Percentiles rank a stretch among this genome's conserved stretches.
Conservation (phyloP, 2,797 vertebrate species). For the Protosalanx chinensis region DNA sequence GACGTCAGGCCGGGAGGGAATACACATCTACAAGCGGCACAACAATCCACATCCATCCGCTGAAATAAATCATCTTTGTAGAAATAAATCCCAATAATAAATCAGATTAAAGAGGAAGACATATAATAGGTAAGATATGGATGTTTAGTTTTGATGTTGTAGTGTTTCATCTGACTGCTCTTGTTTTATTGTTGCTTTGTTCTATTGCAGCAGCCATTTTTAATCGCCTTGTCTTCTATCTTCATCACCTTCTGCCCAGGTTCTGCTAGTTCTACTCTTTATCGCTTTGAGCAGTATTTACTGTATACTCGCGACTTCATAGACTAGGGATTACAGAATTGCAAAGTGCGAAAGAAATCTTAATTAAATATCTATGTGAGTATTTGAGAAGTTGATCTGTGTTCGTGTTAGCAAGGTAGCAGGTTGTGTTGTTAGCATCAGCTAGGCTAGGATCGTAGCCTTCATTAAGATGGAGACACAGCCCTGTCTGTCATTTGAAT, state of each 20-base stretch:
- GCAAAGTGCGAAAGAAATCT: background rate
- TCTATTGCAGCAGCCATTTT: slow-evolving; percentile 82
- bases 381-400: slow-evolving; percentile 37
- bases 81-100: slow-evolving; percentile 57
- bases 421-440: background rate
- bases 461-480: background rate
- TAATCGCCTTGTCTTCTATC: slow-evolving; percentile 76
- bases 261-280: slow-evolving; percentile 27
- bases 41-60: slow-evolving; percentile 79
- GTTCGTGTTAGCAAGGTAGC: slow-evolving; percentile 14
- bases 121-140: slow-evolving; percentile 69
- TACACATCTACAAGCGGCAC: slow-evolving; percentile 63
- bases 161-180: slow-evolving; percentile 44
- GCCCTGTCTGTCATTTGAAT: background rate
- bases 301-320: background rate
- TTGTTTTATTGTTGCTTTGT: slow-evolving; percentile 81
- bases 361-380: slow-evolving; percentile 10
- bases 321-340: background rate
- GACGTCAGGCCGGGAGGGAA: slow-evolving; percentile 73
- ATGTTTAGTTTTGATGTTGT: slow-evolving; percentile 21
- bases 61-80: slow-evolving; percentile 53
- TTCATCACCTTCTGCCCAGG: slow-evolving; percentile 51
- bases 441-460: background rate
- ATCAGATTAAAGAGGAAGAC: slow-evolving; percentile 35
- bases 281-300: background rate